These are phyloP conservation scores for Falcunculus frontatus DNA, from an alignment of 2,113 vertebrate species.

Conservation along the genomic window DNA sequence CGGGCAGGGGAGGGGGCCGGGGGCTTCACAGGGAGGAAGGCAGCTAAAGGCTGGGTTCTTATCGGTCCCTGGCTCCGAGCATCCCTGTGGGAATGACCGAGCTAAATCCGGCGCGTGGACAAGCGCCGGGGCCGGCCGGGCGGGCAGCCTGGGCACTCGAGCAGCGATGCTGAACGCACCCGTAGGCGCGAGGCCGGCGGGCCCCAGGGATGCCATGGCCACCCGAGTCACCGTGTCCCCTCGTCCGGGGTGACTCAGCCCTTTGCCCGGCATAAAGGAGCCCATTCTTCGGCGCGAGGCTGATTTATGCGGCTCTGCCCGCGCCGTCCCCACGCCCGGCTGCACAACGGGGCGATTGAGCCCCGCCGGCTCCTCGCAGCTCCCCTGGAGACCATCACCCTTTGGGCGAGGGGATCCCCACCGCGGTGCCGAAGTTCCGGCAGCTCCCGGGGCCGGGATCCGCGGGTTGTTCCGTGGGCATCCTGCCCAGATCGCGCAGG, in stretches of 20 bases:
- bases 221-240: background rate
- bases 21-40: background rate
- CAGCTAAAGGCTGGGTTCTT: background rate
- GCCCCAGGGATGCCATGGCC: background rate
- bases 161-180: background rate
- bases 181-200: background rate
- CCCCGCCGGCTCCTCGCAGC: background rate
- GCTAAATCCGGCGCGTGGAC: background rate
- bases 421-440: fast-evolving
- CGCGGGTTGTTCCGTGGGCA: background rate
- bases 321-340: background rate
- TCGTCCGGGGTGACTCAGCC: background rate
- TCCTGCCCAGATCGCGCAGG: background rate
- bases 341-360: background rate
- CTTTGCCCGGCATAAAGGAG: background rate
- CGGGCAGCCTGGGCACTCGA: background rate
- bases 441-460: background rate
- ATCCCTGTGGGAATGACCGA: background rate
- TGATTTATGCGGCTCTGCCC: background rate
- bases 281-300: background rate
- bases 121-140: background rate
- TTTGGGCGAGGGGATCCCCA: background rate
- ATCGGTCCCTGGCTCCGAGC: background rate
- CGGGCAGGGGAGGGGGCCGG: background rate
- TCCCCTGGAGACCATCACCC: background rate